Percentiles rank a stretch among this genome's conserved stretches.
Evolutionary conservation across 2,797 vertebrate species (phyloP).

Genomic region (Capromys pilorides): DNA sequence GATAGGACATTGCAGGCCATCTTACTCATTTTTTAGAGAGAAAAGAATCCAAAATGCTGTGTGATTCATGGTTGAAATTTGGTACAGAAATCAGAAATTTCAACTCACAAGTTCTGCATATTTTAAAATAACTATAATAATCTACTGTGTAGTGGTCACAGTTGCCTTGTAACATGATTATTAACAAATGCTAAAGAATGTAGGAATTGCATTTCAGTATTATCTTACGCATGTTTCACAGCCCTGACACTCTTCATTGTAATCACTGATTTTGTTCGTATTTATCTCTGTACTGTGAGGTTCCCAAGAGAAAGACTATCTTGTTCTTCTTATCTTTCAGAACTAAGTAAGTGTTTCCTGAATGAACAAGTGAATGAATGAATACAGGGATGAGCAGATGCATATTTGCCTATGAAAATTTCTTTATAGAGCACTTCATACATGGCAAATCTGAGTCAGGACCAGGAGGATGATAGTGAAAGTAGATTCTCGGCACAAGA

Average conservation of each 20-base stretch:
- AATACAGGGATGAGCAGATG: constrained; percentile 1
- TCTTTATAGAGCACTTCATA: background rate
- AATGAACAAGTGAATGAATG: background rate
- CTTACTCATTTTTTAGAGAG: background rate
- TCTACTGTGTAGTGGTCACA: background rate
- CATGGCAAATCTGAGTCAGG: background rate
- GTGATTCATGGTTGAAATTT: background rate
- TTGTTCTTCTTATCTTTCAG: background rate
- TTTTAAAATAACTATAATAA: background rate
- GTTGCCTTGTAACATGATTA: background rate
- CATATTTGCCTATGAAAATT: background rate
- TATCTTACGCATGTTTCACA: background rate
- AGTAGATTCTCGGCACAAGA: background rate
- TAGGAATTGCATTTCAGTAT: background rate
- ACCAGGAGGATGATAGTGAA: background rate
- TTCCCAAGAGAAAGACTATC: background rate
- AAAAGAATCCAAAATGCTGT: background rate
- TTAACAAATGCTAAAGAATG: background rate
- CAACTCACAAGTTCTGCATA: background rate
- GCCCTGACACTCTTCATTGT: background rate
- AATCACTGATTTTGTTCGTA: background rate
- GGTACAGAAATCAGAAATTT: constrained; percentile 4
- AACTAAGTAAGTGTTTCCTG: background rate
- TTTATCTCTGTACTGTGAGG: background rate
- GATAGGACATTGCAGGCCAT: background rate